Evolutionary conservation across 2,888 invertebrate genomes (phyloP), one percentile per base, ranked within the genome.

Genomic region (Volucella inanis): DNA sequence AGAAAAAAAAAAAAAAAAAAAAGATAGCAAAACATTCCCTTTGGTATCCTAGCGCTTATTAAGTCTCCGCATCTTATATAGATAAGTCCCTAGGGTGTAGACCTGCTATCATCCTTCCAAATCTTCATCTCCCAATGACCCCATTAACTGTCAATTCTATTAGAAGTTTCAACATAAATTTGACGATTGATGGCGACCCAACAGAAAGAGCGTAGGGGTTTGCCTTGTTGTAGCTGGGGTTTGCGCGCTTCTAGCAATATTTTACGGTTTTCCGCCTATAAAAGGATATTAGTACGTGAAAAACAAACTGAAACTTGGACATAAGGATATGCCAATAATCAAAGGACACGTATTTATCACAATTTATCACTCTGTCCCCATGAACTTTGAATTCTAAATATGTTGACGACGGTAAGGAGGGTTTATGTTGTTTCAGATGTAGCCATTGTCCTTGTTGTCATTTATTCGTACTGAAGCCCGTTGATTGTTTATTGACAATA

Each of bases 151-250:
- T 75, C 72, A 75, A 80, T 68, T 85, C 81, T 77, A 85, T 81
- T 81, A 76, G 71, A 85, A 85, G 76, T 81, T 85, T 72, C 47
- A 67, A 64, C 81, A 85, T 85, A 85, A 81, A 77, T 85, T 85
- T 62, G 50, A 67, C 59, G 72, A 59, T 52, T 47, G 64, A 41
- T 54, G 62, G 15, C 22, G 74, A 59, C 52, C 61, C 31, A 31
- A 31, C 6, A 31, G 6, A 4, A 31, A 61, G 12, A 52, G 39
- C 61, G 65, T 49, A 54, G 59, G 62, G 52, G 68, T 64, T n/a
- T 45, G 45, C 11, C 12, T 45, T n/a, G 45, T 45, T 54, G 22
- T 52, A 22, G 64, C 57, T 47, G 31, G 12, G 55, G 39, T 79
- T 67, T 18, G 43, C 74, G 38, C 70, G 76, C 49, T 65, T 61